A percentile compares a stretch with the other conserved stretches of the same genome.
Evolutionary conservation across 2,113 vertebrate species (phyloP).

Genomic region (Colaptes auratus): DNA sequence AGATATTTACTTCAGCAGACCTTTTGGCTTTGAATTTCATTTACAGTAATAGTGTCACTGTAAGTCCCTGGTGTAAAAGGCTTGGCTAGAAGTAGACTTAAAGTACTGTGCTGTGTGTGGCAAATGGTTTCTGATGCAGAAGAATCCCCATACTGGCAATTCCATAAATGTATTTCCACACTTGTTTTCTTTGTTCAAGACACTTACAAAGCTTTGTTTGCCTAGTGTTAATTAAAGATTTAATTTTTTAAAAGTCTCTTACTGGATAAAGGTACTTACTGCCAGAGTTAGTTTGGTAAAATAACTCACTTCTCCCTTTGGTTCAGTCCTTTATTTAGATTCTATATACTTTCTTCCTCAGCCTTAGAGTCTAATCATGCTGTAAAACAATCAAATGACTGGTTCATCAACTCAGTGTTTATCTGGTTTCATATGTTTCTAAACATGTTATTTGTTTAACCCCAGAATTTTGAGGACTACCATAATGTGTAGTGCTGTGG

Average conservation of each 20-base stretch:
- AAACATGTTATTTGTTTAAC: neutral
- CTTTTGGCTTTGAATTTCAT: neutral
- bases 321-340: neutral
- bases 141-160: fast-evolving
- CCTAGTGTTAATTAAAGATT: neutral
- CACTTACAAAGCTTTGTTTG: neutral
- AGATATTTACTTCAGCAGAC: neutral
- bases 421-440: neutral
- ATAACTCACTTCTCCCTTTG: neutral
- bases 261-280: neutral
- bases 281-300: neutral
- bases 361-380: neutral
- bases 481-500: neutral
- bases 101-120: neutral
- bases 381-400: neutral
- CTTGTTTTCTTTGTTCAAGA: neutral
- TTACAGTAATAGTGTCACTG: neutral
- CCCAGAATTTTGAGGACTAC: neutral
- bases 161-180: neutral
- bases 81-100: neutral
- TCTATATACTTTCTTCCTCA: neutral
- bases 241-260: neutral
- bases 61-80: neutral
- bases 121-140: neutral
- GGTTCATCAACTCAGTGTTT: neutral